Percentiles rank a stretch among this genome's conserved stretches.
Conservation (phyloP, 2,888 invertebrate genomes). For the Drosophila nr. perissopoda region DNA sequence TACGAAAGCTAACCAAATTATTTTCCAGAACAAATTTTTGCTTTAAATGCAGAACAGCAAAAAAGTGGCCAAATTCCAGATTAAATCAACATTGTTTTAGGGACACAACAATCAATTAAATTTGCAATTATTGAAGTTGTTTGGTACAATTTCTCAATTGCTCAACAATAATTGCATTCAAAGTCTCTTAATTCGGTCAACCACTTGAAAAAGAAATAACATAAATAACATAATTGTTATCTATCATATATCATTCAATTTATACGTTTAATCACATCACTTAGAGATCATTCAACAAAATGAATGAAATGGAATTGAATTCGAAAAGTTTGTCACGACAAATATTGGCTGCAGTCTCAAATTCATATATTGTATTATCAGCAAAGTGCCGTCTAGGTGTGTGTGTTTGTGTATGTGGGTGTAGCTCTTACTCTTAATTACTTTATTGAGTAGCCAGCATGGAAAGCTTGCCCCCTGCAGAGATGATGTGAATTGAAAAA, state of each 20-base stretch:
- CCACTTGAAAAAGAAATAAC: background rate
- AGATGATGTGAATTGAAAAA: constrained; percentile 43
- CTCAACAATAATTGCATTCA: background rate
- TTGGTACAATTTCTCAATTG: background rate
- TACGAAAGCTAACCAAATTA: constrained; percentile 19
- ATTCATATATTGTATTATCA: constrained; percentile 9
- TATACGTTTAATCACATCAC: constrained; percentile 15
- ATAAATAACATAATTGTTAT: background rate
- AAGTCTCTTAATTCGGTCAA: background rate
- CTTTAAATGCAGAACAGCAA: background rate
- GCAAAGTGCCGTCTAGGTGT: background rate
- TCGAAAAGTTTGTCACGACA: constrained; percentile 18
- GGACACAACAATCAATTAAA: background rate
- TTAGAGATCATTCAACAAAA: background rate
- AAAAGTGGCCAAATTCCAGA: background rate
- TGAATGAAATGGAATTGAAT: background rate
- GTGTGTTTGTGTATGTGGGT: constrained; percentile 11
- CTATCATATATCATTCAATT: constrained; percentile 27
- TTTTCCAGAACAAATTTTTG: background rate
- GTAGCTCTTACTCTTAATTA: constrained; percentile 50
- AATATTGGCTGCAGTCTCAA: constrained; percentile 43
- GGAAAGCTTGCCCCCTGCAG: constrained; percentile 16
- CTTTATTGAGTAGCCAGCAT: constrained; percentile 51
- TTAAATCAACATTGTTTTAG: background rate
- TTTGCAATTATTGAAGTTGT: background rate